These are phyloP conservation scores for Eulemur coronatus DNA, from an alignment of 2,797 vertebrate species.

Conservation along the genomic window DNA sequence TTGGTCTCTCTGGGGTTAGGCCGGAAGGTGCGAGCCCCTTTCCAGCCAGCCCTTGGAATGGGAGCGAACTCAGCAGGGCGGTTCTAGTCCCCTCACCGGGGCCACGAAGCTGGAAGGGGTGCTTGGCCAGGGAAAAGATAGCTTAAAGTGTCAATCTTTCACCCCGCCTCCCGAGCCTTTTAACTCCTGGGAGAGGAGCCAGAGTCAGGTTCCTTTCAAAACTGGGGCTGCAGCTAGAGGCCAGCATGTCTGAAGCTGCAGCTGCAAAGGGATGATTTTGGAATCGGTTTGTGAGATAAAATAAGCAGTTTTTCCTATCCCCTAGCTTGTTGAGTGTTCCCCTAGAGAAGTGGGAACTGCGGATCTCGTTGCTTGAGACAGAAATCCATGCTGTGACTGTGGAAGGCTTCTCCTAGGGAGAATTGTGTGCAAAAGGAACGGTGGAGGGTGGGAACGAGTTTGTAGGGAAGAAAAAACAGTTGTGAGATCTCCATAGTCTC, in stretches of 20 bases:
- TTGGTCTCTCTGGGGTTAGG: background rate
- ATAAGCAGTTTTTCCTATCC: background rate
- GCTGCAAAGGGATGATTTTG: conserved; percentile 16
- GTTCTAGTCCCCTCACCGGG: background rate
- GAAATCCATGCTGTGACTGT: conserved; percentile 12
- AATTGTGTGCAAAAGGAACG: background rate
- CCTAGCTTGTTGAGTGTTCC: background rate
- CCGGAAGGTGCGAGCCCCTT: background rate
- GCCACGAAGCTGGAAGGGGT: background rate
- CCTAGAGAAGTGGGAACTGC: background rate
- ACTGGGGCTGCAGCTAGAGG: conserved; percentile 32
- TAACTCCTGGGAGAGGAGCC: background rate
- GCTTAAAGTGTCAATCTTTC: background rate
- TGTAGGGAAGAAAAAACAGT: background rate
- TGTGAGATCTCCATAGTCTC: background rate
- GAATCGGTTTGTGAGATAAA: conserved; percentile 2
- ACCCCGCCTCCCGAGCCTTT: background rate
- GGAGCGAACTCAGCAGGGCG: background rate
- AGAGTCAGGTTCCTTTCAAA: background rate
- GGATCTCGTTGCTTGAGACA: conserved; percentile 7
- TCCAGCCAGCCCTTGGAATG: background rate
- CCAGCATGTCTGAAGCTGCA: background rate
- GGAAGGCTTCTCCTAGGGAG: conserved; percentile 24
- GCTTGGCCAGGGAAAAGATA: background rate
- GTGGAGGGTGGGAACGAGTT: conserved; percentile 46